These are phyloP conservation scores for Rhynchopsitta pachyrhyncha DNA, from an alignment of 2,113 vertebrate species.

Conservation along the genomic window DNA sequence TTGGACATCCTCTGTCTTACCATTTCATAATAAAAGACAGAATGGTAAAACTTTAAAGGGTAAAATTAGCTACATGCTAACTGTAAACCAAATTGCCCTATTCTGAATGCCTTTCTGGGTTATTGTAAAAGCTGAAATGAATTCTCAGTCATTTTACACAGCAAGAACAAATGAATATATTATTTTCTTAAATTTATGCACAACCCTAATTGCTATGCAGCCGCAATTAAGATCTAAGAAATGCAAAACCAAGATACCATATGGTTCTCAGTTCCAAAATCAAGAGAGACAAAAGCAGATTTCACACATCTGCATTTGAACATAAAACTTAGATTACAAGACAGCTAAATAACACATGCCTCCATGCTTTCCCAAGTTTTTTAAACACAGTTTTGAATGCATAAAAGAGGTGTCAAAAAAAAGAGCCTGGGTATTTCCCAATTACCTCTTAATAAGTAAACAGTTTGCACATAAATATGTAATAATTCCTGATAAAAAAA, in stretches of 20 bases:
- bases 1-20: not conserved
- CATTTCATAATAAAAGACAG: not conserved
- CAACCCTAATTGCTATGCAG: conserved; percentile 64
- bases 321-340: conserved; percentile 12
- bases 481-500: not conserved
- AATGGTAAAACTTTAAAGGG: not conserved
- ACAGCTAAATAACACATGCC: conserved; percentile 45
- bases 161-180: conserved; percentile 1
- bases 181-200: conserved; percentile 57
- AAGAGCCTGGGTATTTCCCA: not conserved
- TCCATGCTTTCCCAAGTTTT: not conserved
- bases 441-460: not conserved
- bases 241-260: conserved; percentile 63
- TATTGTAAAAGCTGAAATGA: not conserved
- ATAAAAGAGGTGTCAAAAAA: conserved; percentile 8
- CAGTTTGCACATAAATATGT: not conserved
- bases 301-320: conserved; percentile 43
- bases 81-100: not conserved
- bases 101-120: not conserved
- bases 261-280: conserved; percentile 62
- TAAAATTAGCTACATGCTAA: not conserved
- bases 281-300: conserved; percentile 50
- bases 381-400: not conserved
- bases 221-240: conserved; percentile 69
- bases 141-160: not conserved